These are phyloP conservation scores for Adrianichthys oophorus DNA, from an alignment of 2,797 vertebrate genomes.

Conservation along the genomic window DNA sequence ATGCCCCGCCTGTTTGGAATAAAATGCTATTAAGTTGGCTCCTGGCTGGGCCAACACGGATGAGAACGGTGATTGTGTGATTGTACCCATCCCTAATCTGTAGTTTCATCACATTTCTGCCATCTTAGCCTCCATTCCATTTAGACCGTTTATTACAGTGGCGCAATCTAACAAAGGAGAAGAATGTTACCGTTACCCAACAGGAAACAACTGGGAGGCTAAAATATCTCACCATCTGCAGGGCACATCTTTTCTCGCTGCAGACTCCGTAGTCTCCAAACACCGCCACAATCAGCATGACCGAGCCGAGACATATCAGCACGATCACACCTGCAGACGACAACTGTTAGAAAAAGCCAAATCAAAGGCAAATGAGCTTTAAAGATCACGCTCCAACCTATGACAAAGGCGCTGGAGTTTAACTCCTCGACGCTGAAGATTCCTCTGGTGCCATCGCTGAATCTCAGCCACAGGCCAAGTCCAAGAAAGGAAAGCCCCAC, in stretches of 20 bases:
- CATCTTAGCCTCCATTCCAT: no score
- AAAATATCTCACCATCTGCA: slow-evolving; percentile 59
- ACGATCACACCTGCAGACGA: slow-evolving; percentile 51
- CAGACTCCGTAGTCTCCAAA: slow-evolving; percentile 68
- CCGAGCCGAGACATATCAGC: slow-evolving; percentile 49
- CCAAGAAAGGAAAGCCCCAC: slow-evolving; percentile 56
- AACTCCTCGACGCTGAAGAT: slow-evolving; percentile 44
- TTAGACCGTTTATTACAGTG: no score
- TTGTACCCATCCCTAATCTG: no score
- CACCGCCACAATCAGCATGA: slow-evolving; percentile 62
- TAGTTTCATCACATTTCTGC: no score
- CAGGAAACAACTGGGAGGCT: background rate
- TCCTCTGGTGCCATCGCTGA: slow-evolving; percentile 49
- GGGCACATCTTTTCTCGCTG: slow-evolving; percentile 51
- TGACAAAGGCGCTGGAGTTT: slow-evolving; percentile 55
- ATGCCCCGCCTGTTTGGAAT: no score
- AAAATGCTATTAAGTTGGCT: background rate
- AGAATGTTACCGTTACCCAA: background rate
- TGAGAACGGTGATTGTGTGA: no score
- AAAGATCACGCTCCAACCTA: slow-evolving; percentile 34
- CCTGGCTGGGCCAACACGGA: background rate
- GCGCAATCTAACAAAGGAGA: background rate
- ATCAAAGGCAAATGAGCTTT: rapidly evolving
- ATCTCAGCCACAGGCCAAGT: slow-evolving; percentile 69
- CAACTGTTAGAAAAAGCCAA: background rate